Evolutionary conservation across 1,140 invertebrate species (phyloP).

Genomic region (Stegodyphus dumicola): DNA sequence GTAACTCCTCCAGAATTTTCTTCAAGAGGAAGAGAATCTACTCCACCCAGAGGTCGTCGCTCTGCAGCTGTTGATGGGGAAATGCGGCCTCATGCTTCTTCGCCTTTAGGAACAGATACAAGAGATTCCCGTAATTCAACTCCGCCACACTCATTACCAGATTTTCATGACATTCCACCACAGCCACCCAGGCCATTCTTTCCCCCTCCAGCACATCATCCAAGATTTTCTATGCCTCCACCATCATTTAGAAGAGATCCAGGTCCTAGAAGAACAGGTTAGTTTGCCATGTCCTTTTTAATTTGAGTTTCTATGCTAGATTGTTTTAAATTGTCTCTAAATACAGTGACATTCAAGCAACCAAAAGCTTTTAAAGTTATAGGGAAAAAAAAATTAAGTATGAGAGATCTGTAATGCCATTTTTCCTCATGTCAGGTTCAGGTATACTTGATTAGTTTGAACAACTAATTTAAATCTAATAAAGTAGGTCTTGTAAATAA

Average conservation of each 20-base stretch:
- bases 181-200: slow-evolving; percentile 29
- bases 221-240: slow-evolving; percentile 30
- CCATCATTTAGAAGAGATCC: slow-evolving; percentile 36
- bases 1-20: slow-evolving; percentile 34
- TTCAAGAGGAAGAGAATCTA: background rate
- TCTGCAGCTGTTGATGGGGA: slow-evolving; percentile 9
- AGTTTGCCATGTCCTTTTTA: background rate
- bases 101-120: background rate
- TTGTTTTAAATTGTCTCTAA: too few relatives aligned
- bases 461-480: too few relatives aligned
- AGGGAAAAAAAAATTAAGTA: too few relatives aligned
- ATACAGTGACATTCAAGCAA: too few relatives aligned
- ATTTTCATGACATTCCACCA: slow-evolving; percentile 56
- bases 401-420: too few relatives aligned
- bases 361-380: too few relatives aligned
- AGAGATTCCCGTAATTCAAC: slow-evolving; percentile 46
- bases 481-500: too few relatives aligned
- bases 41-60: slow-evolving; percentile 33
- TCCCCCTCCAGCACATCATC: slow-evolving; percentile 12
- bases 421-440: too few relatives aligned
- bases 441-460: too few relatives aligned
- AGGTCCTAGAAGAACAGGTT: slow-evolving; percentile 32
- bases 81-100: slow-evolving; percentile 8
- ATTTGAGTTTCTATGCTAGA: too few relatives aligned
- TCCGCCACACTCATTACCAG: slow-evolving; percentile 31